A percentile compares a stretch with the other conserved stretches of the same genome.
These are phyloP conservation scores for Hemistola chrysoprasaria DNA, from an alignment of 2,888 invertebrate genomes.

Conservation along the genomic window DNA sequence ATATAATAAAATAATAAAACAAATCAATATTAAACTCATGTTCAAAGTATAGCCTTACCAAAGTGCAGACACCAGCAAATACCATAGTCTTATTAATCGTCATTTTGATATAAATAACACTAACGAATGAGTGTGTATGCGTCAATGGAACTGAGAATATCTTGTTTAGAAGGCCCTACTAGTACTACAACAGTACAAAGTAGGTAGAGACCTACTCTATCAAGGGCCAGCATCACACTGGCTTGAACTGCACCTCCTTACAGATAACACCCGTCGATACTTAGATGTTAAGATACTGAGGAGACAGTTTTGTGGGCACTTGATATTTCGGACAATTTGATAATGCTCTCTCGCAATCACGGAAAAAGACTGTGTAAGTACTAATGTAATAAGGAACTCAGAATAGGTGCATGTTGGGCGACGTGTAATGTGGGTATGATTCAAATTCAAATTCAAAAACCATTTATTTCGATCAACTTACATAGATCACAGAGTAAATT, in stretches of 20 bases:
- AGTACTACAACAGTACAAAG: slow-evolving; percentile 18
- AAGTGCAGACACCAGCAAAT: slow-evolving; percentile 40
- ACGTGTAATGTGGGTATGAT: too few species aligned
- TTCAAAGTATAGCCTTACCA: slow-evolving; percentile 36
- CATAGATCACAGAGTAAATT: too few species aligned
- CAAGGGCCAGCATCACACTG: slow-evolving; percentile 48
- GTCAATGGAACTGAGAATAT: slow-evolving; percentile 1
- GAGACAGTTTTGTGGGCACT: slow-evolving; percentile 20
- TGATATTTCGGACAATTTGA: slow-evolving; percentile 24
- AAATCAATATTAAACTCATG: not conserved
- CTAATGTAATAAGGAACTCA: too few species aligned
- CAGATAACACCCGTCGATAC: slow-evolving; percentile 36
- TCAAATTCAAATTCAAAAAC: too few species aligned
- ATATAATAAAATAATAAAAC: not conserved
- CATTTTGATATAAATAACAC: slow-evolving; percentile 27
- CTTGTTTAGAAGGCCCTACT: slow-evolving; percentile 10
- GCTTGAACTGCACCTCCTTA: slow-evolving; percentile 32
- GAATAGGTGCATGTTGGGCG: too few species aligned
- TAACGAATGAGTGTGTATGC: slow-evolving; percentile 15
- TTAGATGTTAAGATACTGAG: slow-evolving; percentile 28
- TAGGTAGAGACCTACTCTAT: slow-evolving; percentile 22
- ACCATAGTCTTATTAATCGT: slow-evolving; percentile 43
- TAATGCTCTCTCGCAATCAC: slow-evolving; percentile 14
- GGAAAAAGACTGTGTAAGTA: too few species aligned
- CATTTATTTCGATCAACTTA: too few species aligned